A percentile compares a stretch with the other conserved stretches of the same genome.
Conservation (phyloP, 1,140 invertebrate species). For the Drosophila azteca region DNA sequence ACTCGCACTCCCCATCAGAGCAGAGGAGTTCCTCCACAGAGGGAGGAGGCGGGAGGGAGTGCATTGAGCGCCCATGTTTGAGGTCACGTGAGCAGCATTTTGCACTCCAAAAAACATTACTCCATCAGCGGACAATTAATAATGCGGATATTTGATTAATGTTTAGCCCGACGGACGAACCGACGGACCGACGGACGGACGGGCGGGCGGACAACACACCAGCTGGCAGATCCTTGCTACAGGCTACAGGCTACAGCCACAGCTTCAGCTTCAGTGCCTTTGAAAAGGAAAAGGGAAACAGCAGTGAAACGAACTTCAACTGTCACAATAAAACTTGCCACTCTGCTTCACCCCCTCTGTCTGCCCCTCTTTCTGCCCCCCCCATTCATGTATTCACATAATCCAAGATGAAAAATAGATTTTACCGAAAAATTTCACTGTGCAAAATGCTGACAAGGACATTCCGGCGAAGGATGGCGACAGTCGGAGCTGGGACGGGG, state of each 20-base stretch:
- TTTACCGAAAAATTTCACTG: slow-evolving; percentile 75
- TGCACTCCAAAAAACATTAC: slow-evolving; percentile 12
- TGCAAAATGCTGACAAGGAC: slow-evolving; percentile 80
- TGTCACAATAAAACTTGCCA: slow-evolving; percentile 77
- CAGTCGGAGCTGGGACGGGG: neutral
- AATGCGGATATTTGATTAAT: slow-evolving; percentile 77
- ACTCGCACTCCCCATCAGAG: slow-evolving; percentile 1
- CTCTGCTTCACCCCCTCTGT: slow-evolving; percentile 29
- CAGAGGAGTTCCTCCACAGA: too few species aligned
- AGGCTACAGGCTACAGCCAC: too few species aligned
- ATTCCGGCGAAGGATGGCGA: slow-evolving; percentile 35
- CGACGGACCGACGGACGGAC: neutral
- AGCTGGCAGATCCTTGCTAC: neutral
- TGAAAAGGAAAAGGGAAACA: slow-evolving; percentile 3
- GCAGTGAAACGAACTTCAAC: slow-evolving; percentile 50
- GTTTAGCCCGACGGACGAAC: neutral
- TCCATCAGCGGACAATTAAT: slow-evolving; percentile 47
- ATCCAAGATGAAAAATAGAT: slow-evolving; percentile 82
- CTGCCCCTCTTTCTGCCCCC: slow-evolving; percentile 1
- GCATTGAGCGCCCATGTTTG: slow-evolving; percentile 14
- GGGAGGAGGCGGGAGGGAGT: neutral
- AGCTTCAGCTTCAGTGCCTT: slow-evolving; percentile 1
- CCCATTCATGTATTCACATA: slow-evolving; percentile 78
- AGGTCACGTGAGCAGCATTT: slow-evolving; percentile 29
- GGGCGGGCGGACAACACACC: slow-evolving; percentile 1